These are phyloP conservation scores for Trilocha varians DNA, from an alignment of 2,888 invertebrate species.

Conservation along the genomic window DNA sequence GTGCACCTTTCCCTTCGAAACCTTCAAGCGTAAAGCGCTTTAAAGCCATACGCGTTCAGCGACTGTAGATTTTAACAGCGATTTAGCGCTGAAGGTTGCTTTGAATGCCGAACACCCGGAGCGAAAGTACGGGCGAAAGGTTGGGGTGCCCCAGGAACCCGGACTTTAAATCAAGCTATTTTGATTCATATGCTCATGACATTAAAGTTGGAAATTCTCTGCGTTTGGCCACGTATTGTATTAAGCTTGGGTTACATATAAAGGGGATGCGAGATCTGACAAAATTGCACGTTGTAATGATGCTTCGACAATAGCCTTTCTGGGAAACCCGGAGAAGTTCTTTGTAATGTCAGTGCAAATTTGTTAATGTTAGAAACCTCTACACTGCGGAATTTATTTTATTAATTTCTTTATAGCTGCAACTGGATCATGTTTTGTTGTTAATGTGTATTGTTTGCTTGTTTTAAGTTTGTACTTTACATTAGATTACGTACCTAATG, in stretches of 20 bases:
- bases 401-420: too few species aligned
- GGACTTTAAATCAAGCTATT: constrained; percentile 20
- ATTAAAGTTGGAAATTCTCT: constrained; percentile 18
- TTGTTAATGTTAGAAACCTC: constrained; percentile 40
- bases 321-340: constrained; percentile 47
- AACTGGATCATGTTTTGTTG: too few species aligned
- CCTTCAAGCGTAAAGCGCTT: constrained; percentile 37
- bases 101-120: constrained; percentile 39
- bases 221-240: constrained; percentile 26
- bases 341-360: constrained; percentile 60
- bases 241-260: constrained; percentile 61
- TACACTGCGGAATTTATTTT: constrained; percentile 30
- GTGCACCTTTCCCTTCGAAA: constrained; percentile 36
- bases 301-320: constrained; percentile 60
- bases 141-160: constrained; percentile 57
- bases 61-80: constrained; percentile 16
- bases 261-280: constrained; percentile 61
- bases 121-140: constrained; percentile 57
- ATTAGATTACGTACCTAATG: too few species aligned
- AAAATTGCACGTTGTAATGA: constrained; percentile 63
- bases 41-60: constrained; percentile 14
- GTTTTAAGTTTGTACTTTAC: too few species aligned
- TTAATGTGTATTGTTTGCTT: too few species aligned
- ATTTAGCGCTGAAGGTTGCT: constrained; percentile 35
- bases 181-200: background rate